phyloP scores from a whole-genome alignment of 2,113 vertebrate genomes.

The Hystrix cristata region DNA sequence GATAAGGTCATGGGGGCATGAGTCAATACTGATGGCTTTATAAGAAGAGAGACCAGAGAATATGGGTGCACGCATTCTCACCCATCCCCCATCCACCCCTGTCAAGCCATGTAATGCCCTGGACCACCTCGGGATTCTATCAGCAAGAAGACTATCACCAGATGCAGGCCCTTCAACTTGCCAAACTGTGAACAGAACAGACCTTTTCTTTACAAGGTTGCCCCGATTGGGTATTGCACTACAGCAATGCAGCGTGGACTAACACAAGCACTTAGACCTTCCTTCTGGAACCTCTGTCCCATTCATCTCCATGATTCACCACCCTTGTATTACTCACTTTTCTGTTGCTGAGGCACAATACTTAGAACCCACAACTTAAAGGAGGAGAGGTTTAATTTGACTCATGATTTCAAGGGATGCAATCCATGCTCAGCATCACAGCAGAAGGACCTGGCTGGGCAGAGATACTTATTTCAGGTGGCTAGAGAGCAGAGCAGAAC shows the following conservation, averaged over 20 bases:
- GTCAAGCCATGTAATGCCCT: background rate
- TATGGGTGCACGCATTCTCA: background rate
- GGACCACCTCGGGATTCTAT: too few relatives aligned
- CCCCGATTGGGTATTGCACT: background rate
- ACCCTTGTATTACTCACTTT: background rate
- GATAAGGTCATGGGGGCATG: background rate
- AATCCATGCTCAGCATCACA: background rate
- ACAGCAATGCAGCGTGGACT: background rate
- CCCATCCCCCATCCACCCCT: background rate
- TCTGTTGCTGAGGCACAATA: background rate
- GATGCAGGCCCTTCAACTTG: background rate
- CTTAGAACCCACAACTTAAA: background rate
- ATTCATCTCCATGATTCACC: background rate
- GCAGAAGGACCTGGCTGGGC: background rate
- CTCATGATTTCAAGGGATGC: background rate
- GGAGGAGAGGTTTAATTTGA: background rate
- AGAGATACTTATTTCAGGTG: background rate
- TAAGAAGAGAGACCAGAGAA: background rate
- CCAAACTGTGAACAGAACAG: background rate
- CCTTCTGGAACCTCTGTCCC: background rate
- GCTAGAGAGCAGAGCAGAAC: background rate
- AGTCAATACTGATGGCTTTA: background rate
- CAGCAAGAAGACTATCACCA: background rate
- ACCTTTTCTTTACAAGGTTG: background rate
- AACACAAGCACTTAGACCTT: background rate